Base-by-base conservation (phyloP, 1,140 invertebrate species). In the Adelges cooleyi region DNA sequence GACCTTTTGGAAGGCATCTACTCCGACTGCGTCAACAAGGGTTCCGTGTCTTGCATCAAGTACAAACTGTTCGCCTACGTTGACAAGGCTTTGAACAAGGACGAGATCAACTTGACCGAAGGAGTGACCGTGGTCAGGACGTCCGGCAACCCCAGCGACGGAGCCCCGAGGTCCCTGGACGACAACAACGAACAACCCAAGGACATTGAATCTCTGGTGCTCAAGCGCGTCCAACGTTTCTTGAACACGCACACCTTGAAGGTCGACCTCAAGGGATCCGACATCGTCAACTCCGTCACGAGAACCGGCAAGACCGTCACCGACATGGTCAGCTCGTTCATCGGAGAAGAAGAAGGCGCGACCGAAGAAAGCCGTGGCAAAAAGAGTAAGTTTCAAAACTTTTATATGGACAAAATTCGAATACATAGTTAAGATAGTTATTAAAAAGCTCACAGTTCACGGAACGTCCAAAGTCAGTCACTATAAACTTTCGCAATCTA, bases 11-110 rank as follows among this genome's bases (percentile, higher is more conserved):
- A 85, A 69, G 82, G 81, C 69, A 84, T 86, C 69, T 83, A 88
- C 73, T 80, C 78, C 68, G 87, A 90, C 69, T 90, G 87, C 70
- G 73, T 88, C 52, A 80, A 82, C 68, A 89, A 89, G 74, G 86
- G 89, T 71, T 86, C 86, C 1, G 81, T 86, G 29, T 83, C 82
- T 73, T 90, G 87, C 72, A 80, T 90, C 67, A 90, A 89, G 73
- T 86, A 87, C 77, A 90, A 89, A 73, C 80, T 90, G 68, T 88
- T 89, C 76, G 83, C 85, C 1, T 88, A 84, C 74, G 84, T 89
- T 25, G 87, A 90, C 75, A 88, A 89, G 73, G 84, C 87, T 78
- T 76, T 89, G 20, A 80, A 81, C 68, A 88, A 86, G 74, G 87
- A 89, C 68, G 81, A 81, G 51, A 88, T 88, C 71, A 82, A 83